phyloP scores from a whole-genome alignment of 2,888 invertebrate genomes.

The Protophormia terraenovae region DNA sequence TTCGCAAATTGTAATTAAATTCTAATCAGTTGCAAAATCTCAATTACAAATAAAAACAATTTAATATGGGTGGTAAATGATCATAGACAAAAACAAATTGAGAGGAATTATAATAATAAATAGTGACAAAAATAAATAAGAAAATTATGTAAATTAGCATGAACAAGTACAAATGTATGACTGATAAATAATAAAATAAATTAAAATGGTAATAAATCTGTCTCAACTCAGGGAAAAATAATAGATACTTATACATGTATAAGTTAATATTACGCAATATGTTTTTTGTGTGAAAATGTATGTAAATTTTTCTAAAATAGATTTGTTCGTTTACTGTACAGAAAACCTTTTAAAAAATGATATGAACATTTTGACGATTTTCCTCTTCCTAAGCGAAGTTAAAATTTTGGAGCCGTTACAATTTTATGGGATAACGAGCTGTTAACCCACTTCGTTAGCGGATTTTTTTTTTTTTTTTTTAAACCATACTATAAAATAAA shows the following conservation, averaged over 20 bases:
- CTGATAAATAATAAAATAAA: too few species aligned
- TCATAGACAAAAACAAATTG: background rate
- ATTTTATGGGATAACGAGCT: too few species aligned
- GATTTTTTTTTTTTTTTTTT: too few species aligned
- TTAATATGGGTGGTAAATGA: background rate
- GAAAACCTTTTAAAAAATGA: too few species aligned
- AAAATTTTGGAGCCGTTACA: too few species aligned
- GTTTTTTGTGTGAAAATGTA: background rate
- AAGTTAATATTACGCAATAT: background rate
- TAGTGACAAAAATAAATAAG: background rate
- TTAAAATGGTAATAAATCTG: background rate
- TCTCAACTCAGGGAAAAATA: background rate
- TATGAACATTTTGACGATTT: too few species aligned
- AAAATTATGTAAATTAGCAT: background rate
- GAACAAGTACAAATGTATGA: too few species aligned
- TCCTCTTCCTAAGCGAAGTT: too few species aligned
- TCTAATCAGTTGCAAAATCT: background rate
- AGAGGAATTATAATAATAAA: background rate
- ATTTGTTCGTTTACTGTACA: background rate
- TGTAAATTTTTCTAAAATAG: background rate
- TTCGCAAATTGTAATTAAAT: conserved; percentile 21
- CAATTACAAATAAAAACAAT: background rate
- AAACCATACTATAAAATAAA: too few species aligned
- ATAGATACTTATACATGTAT: background rate
- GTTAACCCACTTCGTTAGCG: too few species aligned